Evolutionary conservation across 2,113 vertebrate genomes (phyloP).

Genomic region (Poeciliopsis prolifica): DNA sequence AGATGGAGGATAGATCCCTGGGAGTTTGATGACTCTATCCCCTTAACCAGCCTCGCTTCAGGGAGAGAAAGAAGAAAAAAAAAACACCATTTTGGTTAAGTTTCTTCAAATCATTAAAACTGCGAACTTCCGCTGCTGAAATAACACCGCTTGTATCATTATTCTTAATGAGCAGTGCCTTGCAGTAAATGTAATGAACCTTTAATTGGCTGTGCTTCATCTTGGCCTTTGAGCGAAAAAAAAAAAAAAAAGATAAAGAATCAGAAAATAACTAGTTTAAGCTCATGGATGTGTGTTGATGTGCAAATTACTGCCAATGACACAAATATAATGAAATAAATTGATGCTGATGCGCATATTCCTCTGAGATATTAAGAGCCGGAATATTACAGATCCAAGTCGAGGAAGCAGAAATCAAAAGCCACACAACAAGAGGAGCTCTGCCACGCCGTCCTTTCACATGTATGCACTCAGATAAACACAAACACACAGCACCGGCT

Average conservation of each 20-base stretch:
- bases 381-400: constrained; percentile 71
- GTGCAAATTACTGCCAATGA: constrained; percentile 54
- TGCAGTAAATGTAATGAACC: constrained; percentile 27
- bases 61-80: constrained; percentile 2
- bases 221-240: constrained; percentile 30
- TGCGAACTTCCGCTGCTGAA: constrained; percentile 9
- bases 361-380: constrained; percentile 57
- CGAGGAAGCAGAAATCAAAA: constrained; percentile 72
- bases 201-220: constrained; percentile 28
- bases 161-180: constrained; percentile 28
- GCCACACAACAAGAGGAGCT: constrained; percentile 55
- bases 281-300: constrained; percentile 46
- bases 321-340: constrained; percentile 58
- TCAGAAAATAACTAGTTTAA: constrained; percentile 28
- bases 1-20: constrained; percentile 56
- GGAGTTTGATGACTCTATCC: constrained; percentile 67
- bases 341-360: constrained; percentile 62
- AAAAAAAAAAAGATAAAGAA: constrained; percentile 6
- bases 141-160: neutral
- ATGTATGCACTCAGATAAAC: constrained; percentile 25
- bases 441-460: constrained; percentile 27
- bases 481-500: constrained; percentile 28
- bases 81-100: constrained; percentile 19
- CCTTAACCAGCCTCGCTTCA: constrained; percentile 35
- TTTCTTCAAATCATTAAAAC: constrained; percentile 29